Evolutionary conservation across 2,888 invertebrate genomes (phyloP).

Genomic region (Apotomis capreana): DNA sequence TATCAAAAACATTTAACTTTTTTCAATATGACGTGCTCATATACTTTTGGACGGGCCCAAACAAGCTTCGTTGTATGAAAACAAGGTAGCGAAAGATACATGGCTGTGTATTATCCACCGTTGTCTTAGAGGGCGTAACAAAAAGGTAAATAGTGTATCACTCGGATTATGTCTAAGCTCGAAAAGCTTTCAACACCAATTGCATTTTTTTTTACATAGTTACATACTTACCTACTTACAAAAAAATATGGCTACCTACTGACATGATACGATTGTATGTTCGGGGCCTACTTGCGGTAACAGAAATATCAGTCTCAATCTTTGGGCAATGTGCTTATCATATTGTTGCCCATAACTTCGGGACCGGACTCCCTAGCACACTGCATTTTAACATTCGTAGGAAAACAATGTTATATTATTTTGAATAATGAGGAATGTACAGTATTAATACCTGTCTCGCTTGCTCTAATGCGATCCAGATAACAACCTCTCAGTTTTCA

Average conservation of each 20-base stretch:
- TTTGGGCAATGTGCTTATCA: neutral
- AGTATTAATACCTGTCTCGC: too few relatives aligned
- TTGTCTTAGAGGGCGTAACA: neutral
- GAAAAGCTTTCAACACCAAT: too few relatives aligned
- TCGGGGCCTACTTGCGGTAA: conserved; percentile 12
- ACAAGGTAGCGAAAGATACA: neutral
- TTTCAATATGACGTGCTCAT: conserved; percentile 21
- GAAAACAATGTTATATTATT: too few relatives aligned
- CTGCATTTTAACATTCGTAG: too few relatives aligned
- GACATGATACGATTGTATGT: neutral
- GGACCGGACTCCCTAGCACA: neutral
- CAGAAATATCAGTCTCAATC: conserved; percentile 31
- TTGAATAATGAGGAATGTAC: too few relatives aligned
- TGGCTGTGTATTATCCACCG: neutral
- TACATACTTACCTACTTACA: neutral
- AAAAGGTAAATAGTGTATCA: neutral
- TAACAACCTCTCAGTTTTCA: too few relatives aligned
- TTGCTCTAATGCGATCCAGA: too few relatives aligned
- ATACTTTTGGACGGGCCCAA: conserved; percentile 35
- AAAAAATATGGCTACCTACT: conserved; percentile 4
- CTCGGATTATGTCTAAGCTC: too few relatives aligned
- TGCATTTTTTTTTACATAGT: neutral
- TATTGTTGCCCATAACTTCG: conserved; percentile 8
- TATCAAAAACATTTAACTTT: conserved; percentile 18
- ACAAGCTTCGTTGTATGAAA: conserved; percentile 36